Evolutionary conservation across 1,140 invertebrate species (phyloP), one percentile per base, ranked within the genome.

Genomic region (Palaemon carinicauda): DNA sequence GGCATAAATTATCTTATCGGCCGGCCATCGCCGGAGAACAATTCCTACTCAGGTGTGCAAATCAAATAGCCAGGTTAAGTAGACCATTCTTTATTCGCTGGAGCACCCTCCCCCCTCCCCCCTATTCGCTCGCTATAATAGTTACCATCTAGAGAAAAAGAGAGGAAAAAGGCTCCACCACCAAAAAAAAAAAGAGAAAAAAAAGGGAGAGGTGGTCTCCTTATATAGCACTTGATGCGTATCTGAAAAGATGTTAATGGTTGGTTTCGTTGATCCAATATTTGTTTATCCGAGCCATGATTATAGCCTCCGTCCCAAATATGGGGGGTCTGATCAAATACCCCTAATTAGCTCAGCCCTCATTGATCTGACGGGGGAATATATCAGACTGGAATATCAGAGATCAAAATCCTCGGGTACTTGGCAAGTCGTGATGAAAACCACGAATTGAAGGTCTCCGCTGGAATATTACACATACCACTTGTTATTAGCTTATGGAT

Each of bases 231-330:
- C n/a, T 78, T 24, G 69, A 19, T 15, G 33, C n/a, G n/a, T 78
- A 52, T 52, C 52, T 27, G 19, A 51, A n/a, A 27, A 50, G 33
- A 82, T 82, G 65, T 54, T 21, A 31, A 53, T 31, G 69, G 19
- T 27, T 29, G 50, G 65, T 51, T 69, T 73, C 33, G 80, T 82
- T 82, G 54, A 82, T 74, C 19, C 80, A 52, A 74, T 82, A 54
- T 82, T 82, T 82, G 80, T 82, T 82, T 82, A 74, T 24, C 80
- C 71, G 41, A 29, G 65, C 65, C 80, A 56, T 52, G 80, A 73
- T 53, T 21, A 74, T 82, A 74, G 73, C 53, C 65, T 33, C 53
- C 80, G 54, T 73, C 69, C 65, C 31, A 82, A 82, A 82, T 82
- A 82, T 74, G 71, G 80, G 69, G 80, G 50, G 69, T 82, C 65